Evolutionary conservation across 2,797 vertebrate species (phyloP), one percentile per base, ranked within the genome.

Genomic region (Linurgus olivaceus): DNA sequence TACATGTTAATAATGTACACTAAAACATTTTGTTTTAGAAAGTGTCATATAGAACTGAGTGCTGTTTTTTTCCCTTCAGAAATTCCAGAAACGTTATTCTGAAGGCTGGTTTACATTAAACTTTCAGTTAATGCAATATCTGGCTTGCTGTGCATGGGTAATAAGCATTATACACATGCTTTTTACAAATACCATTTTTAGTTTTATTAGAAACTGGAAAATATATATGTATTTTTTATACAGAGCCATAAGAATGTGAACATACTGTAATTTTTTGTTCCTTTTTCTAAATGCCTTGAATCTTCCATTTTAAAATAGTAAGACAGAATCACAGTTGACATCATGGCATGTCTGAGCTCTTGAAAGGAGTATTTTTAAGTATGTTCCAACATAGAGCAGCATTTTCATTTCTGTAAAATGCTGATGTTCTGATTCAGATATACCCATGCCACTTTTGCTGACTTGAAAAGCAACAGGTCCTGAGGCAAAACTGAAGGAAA

Each of bases 21-120:
- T 28, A 66, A 91, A 93, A 7, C 7, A 18, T 66, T 90, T 84
- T 77, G 38, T 3, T 93, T 72, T 62, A 66, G 63, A 44, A 77
- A 83, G 78, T 65, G 50, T 40, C 33, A 35, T 10, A 80, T 51
- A 78, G 71, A 81, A 51, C 19, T 2, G 29, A 86, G 26, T 59
- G 31, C 1, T 61, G 73, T 65, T 50, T 40, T 40, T 86, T 33
- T 28, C 4, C 13, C 17, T 72, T 68, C 50, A 77, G 58, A 83
- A 94, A 88, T 90, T 92, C 70, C 63, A 73, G 81, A 83, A 87
- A 77, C 10, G 0, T 61, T 92, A 85, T 94, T 47, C 57, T 92
- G 38, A 82, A 82, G 78, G 75, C 87, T 93, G 89, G 48, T 88
- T 97, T 88, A 59, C 85, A 86, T 92, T 81, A 86, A 75, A 26